Evolutionary conservation across 1,140 invertebrate genomes (phyloP), one percentile per base, ranked within the genome.

Genomic region (Pararge aegeria): DNA sequence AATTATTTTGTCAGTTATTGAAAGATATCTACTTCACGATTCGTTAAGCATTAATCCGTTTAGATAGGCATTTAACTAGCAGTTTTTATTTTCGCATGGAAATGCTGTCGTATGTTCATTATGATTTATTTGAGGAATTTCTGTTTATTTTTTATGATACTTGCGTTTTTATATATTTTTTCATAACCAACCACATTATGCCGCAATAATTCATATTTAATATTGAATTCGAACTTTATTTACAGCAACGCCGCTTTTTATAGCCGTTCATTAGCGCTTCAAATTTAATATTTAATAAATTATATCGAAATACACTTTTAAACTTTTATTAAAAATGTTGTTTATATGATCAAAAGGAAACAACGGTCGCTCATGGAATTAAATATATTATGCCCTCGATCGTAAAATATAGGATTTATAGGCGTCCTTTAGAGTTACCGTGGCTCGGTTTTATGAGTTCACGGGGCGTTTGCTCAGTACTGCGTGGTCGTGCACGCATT

Each of bases 391-490:
- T 85, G 75, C 75, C 75, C 65, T 75, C 73, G 68, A 87, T 83
- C 76, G 81, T 88, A 88, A 88, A 88, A 89, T 83, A 82, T 84
- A 86, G 83, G 86, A 87, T 89, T 89, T 86, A 89, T 86, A 82
- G 82, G 71, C 73, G 77, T 84, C 83, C 81, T 86, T 83, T 82
- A 78, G 75, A 79, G 80, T 86, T 82, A 85, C 75, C 71, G 78
- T 77, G 83, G 78, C 73, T 73, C 69, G 76, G 66, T 79, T 88
- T 88, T 88, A 88, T 79, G 78, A 77, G 76, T 87, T 83, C 70
- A 87, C 85, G 81, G 76, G 75, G 80, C 75, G 77, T 87, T 88
- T 81, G 76, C 82, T 86, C 69, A 73, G 75, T 73, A 66, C 71
- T 75, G 77, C 78, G 73, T 78, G 80, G 70, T 80, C 73, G 79